Evolutionary conservation across 1,140 invertebrate species (phyloP).

Genomic region (Acromyrmex heyeri): DNA sequence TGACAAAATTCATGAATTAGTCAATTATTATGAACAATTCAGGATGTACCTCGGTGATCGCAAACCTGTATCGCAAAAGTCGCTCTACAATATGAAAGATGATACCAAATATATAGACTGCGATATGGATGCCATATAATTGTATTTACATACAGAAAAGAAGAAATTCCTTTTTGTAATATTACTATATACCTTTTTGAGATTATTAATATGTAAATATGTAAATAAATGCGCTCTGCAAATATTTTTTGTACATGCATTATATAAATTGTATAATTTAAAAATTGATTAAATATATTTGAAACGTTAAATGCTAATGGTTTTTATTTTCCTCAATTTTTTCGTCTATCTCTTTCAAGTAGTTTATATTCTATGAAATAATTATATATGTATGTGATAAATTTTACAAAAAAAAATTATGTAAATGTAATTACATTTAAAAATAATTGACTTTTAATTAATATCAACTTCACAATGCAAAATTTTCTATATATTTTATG

Average conservation of each 20-base stretch:
- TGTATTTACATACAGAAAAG: not conserved
- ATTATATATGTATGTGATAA: not conserved
- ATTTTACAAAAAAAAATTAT: not conserved
- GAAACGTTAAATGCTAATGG: not conserved
- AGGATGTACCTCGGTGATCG: conserved; percentile 32
- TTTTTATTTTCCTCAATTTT: not conserved
- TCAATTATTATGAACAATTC: conserved; percentile 69
- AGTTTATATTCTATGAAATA: not conserved
- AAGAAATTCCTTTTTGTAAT: conserved; percentile 4
- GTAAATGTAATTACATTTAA: not conserved
- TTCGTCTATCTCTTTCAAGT: not conserved
- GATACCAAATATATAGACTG: conserved; percentile 56
- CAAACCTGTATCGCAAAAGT: conserved; percentile 46
- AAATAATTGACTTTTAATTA: not conserved
- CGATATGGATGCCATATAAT: conserved; percentile 45
- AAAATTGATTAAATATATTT: conserved; percentile 16
- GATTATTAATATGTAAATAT: conserved; percentile 45
- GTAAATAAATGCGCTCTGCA: not conserved
- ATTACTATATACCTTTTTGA: not conserved
- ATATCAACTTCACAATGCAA: not conserved
- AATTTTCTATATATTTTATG: not conserved
- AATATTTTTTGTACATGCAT: not conserved
- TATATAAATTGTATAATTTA: conserved; percentile 36
- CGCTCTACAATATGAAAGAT: conserved; percentile 69
- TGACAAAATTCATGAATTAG: conserved; percentile 52